Conservation (phyloP, 2,797 vertebrate genomes). For the Anisognathus igniventris region DNA sequence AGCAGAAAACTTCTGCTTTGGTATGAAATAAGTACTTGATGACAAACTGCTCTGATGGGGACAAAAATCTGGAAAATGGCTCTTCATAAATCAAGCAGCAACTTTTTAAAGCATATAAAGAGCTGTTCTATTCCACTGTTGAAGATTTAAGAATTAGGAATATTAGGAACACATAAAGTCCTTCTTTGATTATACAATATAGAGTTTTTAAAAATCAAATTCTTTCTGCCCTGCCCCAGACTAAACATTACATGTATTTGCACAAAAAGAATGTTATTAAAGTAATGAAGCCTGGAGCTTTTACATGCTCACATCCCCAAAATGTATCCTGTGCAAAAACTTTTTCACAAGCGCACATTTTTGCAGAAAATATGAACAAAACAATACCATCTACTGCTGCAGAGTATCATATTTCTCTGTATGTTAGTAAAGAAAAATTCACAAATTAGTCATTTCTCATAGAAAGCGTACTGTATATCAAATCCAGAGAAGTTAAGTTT, state of each 20-base stretch:
- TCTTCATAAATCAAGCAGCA: constrained; percentile 4
- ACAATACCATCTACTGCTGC: not conserved
- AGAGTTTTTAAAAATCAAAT: not conserved
- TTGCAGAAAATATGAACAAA: not conserved
- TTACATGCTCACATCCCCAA: not conserved
- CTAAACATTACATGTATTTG: not conserved
- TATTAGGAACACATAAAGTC: not conserved
- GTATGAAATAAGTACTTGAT: constrained; percentile 3
- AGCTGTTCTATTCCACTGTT: not conserved
- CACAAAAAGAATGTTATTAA: not conserved
- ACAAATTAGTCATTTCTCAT: not conserved
- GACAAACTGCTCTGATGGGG: constrained; percentile 2
- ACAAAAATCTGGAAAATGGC: constrained; percentile 22
- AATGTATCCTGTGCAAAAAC: not conserved
- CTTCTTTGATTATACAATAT: not conserved
- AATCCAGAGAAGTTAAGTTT: not conserved
- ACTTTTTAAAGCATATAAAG: not conserved
- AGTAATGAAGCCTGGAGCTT: not conserved
- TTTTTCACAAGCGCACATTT: not conserved
- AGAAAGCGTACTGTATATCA: not conserved
- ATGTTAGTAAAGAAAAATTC: not conserved
- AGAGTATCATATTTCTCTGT: not conserved
- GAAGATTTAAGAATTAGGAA: not conserved
- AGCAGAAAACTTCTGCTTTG: constrained; percentile 4
- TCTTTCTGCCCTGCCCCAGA: not conserved